Evolutionary conservation across 2,113 vertebrate genomes (phyloP), one percentile per base, ranked within the genome.

Genomic region (Neomonachus schauinslandi): DNA sequence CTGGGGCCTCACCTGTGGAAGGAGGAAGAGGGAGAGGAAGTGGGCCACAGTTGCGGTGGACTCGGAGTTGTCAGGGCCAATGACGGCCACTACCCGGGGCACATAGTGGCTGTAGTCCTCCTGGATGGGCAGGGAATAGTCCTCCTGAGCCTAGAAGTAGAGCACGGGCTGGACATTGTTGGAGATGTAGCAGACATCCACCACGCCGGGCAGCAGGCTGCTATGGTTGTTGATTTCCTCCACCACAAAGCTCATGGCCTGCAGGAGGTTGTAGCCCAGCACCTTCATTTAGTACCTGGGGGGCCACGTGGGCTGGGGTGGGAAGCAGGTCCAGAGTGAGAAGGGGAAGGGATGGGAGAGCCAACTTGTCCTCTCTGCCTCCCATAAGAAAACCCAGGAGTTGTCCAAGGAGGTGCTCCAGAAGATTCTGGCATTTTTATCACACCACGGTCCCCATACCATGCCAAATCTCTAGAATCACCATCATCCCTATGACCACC

Each of bases 21-120:
- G 42, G 21, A 99, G 98, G 42, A 99, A 98, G 24, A 98, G 95
- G 7, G 99, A 99, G 49, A 99, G 98, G 59, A 99, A 72, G 87
- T 97, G 69, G n/a, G 99, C 99, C 6, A 99, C 98, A 0, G 98
- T 98, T 19, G 98, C 97, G 0, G 98, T 79, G 0, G 99, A 98
- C 71, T 98, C 98, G 4, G 99, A 99, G 96, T 98, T 99, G 97
- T 99, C 99, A 0, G 99, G 99, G 2, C 99, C 99, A 0, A 99
- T 99, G 81, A 99, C 97, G 2, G 99, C 99, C 76, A 99, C 77
- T 0, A 98, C 94, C 0, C 31, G 96, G 13, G 96, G 96, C 18
- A 53, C 42, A 0, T 93, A 95, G 24, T 16, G 0, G 31, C 69
- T 95, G 65, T 97, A 98, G 92, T 96, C 91, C 3, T 80, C 49